A percentile compares a stretch with the other conserved stretches of the same genome.
Evolutionary conservation across 2,797 vertebrate genomes (phyloP).

Genomic region (Valencia hispanica): DNA sequence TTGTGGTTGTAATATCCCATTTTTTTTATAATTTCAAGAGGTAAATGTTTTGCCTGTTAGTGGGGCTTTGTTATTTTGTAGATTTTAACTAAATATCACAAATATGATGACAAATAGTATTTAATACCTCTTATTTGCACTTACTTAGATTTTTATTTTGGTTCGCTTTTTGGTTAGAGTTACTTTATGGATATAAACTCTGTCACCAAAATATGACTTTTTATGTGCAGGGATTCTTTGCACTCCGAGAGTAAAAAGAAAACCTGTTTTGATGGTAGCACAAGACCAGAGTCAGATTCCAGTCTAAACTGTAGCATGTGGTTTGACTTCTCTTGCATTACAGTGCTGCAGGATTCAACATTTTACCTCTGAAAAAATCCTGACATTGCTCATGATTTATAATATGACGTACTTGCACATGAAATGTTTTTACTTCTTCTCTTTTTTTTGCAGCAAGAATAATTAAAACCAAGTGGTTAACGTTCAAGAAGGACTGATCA

Average conservation of each 20-base stretch:
- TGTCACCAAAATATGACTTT: not conserved
- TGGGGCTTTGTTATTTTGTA: not conserved
- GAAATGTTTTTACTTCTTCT: conserved; percentile 1
- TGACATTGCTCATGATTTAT: conserved; percentile 29
- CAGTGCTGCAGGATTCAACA: conserved; percentile 18
- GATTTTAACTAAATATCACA: not conserved
- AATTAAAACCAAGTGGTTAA: conserved; percentile 35
- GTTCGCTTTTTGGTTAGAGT: too few species aligned
- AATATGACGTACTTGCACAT: conserved; percentile 22
- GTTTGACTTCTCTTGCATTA: not conserved
- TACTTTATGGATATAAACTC: not conserved
- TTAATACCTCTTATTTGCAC: not conserved
- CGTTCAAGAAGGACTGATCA: conserved; percentile 35
- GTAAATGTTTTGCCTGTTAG: not conserved
- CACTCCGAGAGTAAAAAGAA: not conserved
- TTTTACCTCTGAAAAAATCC: conserved; percentile 24
- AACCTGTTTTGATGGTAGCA: not conserved
- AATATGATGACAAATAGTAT: not conserved
- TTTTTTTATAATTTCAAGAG: not conserved
- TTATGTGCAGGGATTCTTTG: not conserved
- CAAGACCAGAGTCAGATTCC: not conserved
- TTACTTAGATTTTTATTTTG: not conserved
- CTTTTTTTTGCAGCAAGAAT: conserved; percentile 8
- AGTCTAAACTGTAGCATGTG: not conserved
- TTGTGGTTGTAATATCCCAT: not conserved